A percentile compares a stretch with the other conserved stretches of the same genome.
Conservation (phyloP, 2,113 vertebrate species). For the Rostratula benghalensis region DNA sequence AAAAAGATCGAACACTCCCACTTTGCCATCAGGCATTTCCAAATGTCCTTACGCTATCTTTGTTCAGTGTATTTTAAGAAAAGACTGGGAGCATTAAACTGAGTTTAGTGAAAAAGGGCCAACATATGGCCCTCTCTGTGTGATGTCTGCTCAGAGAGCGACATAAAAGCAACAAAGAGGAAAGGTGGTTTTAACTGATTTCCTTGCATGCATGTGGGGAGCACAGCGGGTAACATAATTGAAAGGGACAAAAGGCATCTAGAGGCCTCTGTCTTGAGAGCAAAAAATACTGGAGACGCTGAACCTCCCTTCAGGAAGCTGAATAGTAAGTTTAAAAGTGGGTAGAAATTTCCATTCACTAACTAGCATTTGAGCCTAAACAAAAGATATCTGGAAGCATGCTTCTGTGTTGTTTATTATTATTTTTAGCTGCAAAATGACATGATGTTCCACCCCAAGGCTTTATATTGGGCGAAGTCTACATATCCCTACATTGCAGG, state of each 20-base stretch:
- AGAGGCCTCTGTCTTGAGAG: neutral
- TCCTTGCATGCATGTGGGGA: neutral
- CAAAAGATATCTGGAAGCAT: neutral
- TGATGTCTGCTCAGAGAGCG: neutral
- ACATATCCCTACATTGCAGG: neutral
- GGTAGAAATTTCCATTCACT: neutral
- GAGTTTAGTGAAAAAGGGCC: neutral
- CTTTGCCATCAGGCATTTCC: slow-evolving; percentile 24
- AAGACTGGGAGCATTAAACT: slow-evolving; percentile 1
- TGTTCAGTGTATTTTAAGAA: neutral
- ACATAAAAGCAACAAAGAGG: rapidly evolving
- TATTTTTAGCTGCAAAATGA: neutral
- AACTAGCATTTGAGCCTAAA: neutral
- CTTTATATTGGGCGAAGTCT: neutral
- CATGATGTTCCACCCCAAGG: neutral
- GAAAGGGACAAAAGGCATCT: neutral
- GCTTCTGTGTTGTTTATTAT: neutral
- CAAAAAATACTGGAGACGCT: neutral
- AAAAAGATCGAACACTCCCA: neutral
- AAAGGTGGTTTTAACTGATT: neutral
- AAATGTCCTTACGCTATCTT: neutral
- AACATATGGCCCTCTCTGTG: neutral
- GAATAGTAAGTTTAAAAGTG: neutral
- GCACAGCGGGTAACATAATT: neutral
- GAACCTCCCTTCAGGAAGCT: neutral